Base-by-base conservation (phyloP, 64 coral and sea anemone genomes). In the Actinia tenebrosa region DNA sequence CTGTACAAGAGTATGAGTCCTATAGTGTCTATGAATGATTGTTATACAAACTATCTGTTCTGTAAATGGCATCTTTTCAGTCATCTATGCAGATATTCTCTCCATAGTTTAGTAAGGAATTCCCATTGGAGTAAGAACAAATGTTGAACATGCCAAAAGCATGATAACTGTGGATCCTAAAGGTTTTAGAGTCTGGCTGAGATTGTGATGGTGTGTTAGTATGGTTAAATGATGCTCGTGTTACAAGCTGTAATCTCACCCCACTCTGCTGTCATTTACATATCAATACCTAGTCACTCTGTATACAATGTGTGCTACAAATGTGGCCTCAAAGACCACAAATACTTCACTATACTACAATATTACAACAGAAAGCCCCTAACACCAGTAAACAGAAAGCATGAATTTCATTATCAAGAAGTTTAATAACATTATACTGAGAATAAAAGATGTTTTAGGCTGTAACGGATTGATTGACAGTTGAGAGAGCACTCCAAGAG, bases 211-310 rank as follows among this genome's bases (percentile, higher is more conserved):
- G 6, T 75, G 25, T 14, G 23, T 30, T 14, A n/a, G 69, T 75
- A 13, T 10, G 6, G 23, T 30, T 3, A 3, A 42, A 30, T 75
- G 69, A 30, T 14, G n/a, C 9, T 75, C 27, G 16, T n/a, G 69
- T 75, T 75, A 75, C 69, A 75, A 75, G 69, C 69, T 75, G 69
- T 75, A 75, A 75, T 75, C 69, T 42, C 42, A 75, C 9, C 69
- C 69, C 26, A 26, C 69, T 14, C 3, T 13, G 10, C 27, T 43
- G 69, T 75, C 69, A 75, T 26, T 42, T 75, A 27, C 69, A 75
- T 13, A 43, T 75, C 23, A 75, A 75, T 27, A 15, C 69, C 69
- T 14, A 75, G 69, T 43, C 69, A 75, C 26, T 25, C 5, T 42
- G 0, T 42, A 0, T 42, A 30, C 79, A 81, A 81, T 81, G 16